These are phyloP conservation scores for Lota lota DNA, from an alignment of 2,113 vertebrate species.

Conservation along the genomic window DNA sequence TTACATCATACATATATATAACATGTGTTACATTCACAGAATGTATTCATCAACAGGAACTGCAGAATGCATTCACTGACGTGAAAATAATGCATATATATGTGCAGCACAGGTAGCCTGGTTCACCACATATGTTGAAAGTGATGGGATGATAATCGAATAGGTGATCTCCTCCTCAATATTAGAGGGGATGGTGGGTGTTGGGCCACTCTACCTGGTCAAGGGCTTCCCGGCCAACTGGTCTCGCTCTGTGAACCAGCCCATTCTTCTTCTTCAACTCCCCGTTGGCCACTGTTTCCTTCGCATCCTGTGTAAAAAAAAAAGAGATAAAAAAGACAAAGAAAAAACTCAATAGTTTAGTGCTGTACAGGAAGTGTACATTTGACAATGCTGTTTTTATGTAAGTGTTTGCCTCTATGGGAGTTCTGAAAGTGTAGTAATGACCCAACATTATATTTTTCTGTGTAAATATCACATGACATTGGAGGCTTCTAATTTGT, in stretches of 20 bases:
- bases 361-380: too few relatives aligned
- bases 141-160: not conserved
- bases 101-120: not conserved
- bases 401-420: not conserved
- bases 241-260: slow-evolving; percentile 68
- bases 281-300: slow-evolving; percentile 47
- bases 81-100: not conserved
- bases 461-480: not conserved
- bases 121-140: slow-evolving; percentile 15
- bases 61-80: not conserved
- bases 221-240: slow-evolving; percentile 70
- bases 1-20: too few relatives aligned
- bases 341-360: not conserved
- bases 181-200: slow-evolving; percentile 5
- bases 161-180: too few relatives aligned
- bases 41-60: not conserved
- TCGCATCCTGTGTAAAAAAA: slow-evolving; percentile 47
- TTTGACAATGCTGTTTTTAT: not conserved
- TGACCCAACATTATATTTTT: not conserved
- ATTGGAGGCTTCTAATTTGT: not conserved
- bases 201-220: slow-evolving; percentile 55
- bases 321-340: slow-evolving; percentile 13
- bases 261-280: slow-evolving; percentile 70
- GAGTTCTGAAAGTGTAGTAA: too few relatives aligned
- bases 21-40: not conserved